A percentile compares a stretch with the other conserved stretches of the same genome.
Conservation (phyloP, 1,140 invertebrate genomes). For the Lordiphosa collinella region DNA sequence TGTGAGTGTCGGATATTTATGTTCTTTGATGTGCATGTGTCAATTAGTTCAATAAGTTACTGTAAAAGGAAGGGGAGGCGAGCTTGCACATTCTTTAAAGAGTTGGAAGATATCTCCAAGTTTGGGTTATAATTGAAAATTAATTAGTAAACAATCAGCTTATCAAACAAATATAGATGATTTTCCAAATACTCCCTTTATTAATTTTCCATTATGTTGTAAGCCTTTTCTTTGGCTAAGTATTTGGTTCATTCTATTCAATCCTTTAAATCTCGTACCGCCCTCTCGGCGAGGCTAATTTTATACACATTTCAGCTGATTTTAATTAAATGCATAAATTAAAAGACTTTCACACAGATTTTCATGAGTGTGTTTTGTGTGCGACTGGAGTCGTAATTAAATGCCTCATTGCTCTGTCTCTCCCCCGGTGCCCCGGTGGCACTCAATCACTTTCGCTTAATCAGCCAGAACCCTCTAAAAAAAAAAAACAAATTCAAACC, state of each 20-base stretch:
- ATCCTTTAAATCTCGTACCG: background rate
- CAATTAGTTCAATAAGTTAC: conserved; percentile 61
- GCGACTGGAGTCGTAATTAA: conserved; percentile 43
- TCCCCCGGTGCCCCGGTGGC: conserved; percentile 17
- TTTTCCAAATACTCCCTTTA: no score
- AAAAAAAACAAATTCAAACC: conserved; percentile 30
- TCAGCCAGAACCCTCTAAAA: conserved; percentile 46
- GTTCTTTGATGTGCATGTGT: conserved; percentile 39
- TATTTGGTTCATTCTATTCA: background rate
- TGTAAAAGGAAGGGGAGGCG: conserved; percentile 20
- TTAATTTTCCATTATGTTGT: no score
- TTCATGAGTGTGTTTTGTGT: background rate
- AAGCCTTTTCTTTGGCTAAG: no score
- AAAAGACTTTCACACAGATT: conserved; percentile 25
- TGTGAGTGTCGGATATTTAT: conserved; percentile 38
- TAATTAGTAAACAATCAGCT: no score
- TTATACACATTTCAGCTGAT: conserved; percentile 18
- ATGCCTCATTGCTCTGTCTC: conserved; percentile 6
- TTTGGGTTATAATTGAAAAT: no score
- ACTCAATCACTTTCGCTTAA: conserved; percentile 69
- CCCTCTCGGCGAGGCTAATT: conserved; percentile 22
- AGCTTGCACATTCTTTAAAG: no score
- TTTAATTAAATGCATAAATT: conserved; percentile 49
- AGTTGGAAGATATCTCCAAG: no score
- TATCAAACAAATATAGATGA: no score